These are phyloP conservation scores for Melieria omissa DNA, from an alignment of 2,888 invertebrate species.

Conservation along the genomic window DNA sequence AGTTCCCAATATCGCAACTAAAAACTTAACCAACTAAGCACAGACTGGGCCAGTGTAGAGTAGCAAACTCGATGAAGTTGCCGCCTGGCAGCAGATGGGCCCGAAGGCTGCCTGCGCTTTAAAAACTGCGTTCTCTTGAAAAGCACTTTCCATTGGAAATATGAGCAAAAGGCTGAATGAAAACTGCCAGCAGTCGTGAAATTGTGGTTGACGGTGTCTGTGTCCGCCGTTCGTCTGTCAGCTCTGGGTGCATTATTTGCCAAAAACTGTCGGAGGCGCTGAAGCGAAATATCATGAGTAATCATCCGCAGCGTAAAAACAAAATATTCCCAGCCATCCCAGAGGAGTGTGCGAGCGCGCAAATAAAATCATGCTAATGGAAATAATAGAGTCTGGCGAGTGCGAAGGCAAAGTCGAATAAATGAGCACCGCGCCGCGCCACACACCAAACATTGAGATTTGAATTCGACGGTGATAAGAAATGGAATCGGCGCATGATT, in stretches of 20 bases:
- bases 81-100: too few species aligned
- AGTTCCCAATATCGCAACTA: conserved; percentile 7
- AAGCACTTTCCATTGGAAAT: too few species aligned
- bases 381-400: conserved; percentile 59
- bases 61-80: too few species aligned
- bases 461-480: conserved; percentile 11
- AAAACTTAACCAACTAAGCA: not conserved
- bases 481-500: conserved; percentile 31
- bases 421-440: too few species aligned
- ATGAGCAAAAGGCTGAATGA: too few species aligned
- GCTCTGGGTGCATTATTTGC: conserved; percentile 38
- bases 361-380: conserved; percentile 59
- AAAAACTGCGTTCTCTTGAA: too few species aligned
- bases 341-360: conserved; percentile 22
- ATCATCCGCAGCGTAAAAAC: conserved; percentile 42
- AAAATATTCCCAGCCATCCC: not conserved
- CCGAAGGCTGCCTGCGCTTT: too few species aligned
- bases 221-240: conserved; percentile 24
- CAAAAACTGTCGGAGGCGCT: conserved; percentile 46
- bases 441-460: conserved; percentile 9
- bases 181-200: not conserved
- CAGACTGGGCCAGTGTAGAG: not conserved
- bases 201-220: conserved; percentile 13
- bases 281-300: conserved; percentile 55
- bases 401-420: conserved; percentile 3